These are phyloP conservation scores for Triplophysa siluroides DNA, from an alignment of 2,113 vertebrate species.

Conservation along the genomic window DNA sequence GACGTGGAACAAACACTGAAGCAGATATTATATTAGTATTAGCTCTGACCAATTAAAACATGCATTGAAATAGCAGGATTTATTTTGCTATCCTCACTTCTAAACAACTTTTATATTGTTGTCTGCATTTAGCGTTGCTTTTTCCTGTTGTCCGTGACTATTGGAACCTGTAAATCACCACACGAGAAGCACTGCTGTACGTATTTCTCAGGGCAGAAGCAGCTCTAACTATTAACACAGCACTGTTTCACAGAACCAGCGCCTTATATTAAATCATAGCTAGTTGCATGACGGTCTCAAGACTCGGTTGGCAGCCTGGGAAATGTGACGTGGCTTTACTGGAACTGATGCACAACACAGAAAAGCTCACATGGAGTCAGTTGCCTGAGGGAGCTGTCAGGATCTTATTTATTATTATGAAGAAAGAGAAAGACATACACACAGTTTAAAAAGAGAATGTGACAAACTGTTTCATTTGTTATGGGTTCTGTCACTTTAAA, in stretches of 20 bases:
- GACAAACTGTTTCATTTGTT: no score
- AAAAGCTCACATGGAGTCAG: background rate
- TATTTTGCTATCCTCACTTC: no score
- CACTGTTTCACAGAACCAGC: slow-evolving; percentile 18
- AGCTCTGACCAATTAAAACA: no score
- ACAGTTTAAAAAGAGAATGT: background rate
- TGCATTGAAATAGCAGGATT: no score
- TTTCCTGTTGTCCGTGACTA: no score
- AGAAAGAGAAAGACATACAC: background rate
- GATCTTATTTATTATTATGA: background rate
- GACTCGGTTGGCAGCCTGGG: slow-evolving; percentile 28
- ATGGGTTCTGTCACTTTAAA: no score
- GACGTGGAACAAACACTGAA: no score
- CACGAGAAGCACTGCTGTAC: no score
- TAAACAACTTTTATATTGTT: no score
- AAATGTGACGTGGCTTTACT: slow-evolving; percentile 39
- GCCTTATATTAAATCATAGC: slow-evolving; percentile 27
- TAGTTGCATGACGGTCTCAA: background rate
- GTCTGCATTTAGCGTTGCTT: no score
- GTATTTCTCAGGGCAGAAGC: background rate
- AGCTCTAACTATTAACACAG: background rate
- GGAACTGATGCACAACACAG: slow-evolving; percentile 19
- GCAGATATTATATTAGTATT: no score
- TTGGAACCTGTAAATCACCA: no score
- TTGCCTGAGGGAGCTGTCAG: background rate